A percentile compares a stretch with the other conserved stretches of the same genome.
Conservation (phyloP, 2,888 invertebrate genomes). For the Rhaphigaster nebulosa region DNA sequence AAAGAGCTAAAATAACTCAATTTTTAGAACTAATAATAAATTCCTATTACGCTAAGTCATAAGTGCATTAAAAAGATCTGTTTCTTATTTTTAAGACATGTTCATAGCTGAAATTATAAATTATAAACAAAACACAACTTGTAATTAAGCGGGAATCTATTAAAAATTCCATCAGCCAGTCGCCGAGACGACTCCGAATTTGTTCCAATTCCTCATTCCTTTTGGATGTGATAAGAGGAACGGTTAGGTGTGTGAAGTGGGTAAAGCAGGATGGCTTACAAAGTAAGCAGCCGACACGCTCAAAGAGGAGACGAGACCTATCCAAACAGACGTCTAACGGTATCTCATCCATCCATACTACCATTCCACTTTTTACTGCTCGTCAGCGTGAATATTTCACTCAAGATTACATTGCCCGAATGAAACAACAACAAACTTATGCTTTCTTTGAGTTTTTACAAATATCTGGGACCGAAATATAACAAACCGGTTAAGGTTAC, state of each 20-base stretch:
- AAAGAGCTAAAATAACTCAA: too few relatives aligned
- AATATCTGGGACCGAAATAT: not conserved
- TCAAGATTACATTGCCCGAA: not conserved
- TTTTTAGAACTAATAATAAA: too few relatives aligned
- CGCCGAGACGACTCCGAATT: not conserved
- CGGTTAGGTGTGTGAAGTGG: constrained; percentile 4
- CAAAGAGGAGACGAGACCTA: not conserved
- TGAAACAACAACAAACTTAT: not conserved
- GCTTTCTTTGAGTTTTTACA: not conserved
- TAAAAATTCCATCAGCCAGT: not conserved
- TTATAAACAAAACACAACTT: too few relatives aligned
- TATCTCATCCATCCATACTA: not conserved
- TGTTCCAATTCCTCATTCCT: not conserved
- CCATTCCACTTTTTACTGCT: not conserved
- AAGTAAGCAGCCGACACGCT: not conserved
- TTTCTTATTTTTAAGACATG: too few relatives aligned
- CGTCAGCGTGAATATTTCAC: not conserved
- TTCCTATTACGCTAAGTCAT: too few relatives aligned
- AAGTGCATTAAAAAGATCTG: too few relatives aligned
- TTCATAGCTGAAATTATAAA: too few relatives aligned
- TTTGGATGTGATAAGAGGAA: not conserved
- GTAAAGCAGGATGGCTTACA: constrained; percentile 16
- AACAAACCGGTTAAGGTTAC: not conserved
- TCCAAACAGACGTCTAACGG: not conserved
- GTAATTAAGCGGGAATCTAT: too few relatives aligned